Evolutionary conservation across 2,113 vertebrate genomes (phyloP).

Genomic region (Machaerirhynchus nigripectus): DNA sequence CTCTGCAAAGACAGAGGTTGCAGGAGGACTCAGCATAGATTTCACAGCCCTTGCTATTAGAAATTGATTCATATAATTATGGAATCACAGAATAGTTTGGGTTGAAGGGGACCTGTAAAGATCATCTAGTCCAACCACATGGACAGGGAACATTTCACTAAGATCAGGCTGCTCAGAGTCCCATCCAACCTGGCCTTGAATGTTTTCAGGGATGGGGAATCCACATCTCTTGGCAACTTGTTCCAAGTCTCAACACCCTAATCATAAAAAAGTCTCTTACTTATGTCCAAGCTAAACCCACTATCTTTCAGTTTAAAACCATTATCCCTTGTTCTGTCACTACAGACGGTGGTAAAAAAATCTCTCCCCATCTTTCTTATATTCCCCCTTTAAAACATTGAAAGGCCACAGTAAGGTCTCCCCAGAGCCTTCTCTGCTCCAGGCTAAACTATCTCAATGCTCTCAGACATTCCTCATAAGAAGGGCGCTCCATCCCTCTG

Average conservation of each 20-base stretch:
- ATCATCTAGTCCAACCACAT: not conserved
- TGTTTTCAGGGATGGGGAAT: fast-evolving
- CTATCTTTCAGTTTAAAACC: not conserved
- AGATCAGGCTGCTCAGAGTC: not conserved
- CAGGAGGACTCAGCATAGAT: not conserved
- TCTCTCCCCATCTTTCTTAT: fast-evolving
- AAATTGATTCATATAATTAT: not conserved
- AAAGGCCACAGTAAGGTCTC: not conserved
- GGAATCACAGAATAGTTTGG: not conserved
- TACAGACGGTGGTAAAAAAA: not conserved
- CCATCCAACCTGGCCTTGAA: not conserved
- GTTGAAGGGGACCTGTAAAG: not conserved
- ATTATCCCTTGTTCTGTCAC: not conserved
- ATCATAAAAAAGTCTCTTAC: not conserved
- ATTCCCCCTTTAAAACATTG: not conserved
- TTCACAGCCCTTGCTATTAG: not conserved
- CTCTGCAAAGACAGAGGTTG: not conserved
- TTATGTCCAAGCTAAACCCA: not conserved
- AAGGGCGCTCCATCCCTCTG: not conserved
- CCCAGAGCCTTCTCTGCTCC: not conserved
- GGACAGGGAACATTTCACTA: not conserved
- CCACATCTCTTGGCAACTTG: not conserved
- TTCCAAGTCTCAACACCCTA: not conserved
- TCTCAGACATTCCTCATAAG: not conserved
- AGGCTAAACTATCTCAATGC: not conserved